These are phyloP conservation scores for Helogale parvula DNA, from an alignment of 2,113 vertebrate species.

Conservation along the genomic window DNA sequence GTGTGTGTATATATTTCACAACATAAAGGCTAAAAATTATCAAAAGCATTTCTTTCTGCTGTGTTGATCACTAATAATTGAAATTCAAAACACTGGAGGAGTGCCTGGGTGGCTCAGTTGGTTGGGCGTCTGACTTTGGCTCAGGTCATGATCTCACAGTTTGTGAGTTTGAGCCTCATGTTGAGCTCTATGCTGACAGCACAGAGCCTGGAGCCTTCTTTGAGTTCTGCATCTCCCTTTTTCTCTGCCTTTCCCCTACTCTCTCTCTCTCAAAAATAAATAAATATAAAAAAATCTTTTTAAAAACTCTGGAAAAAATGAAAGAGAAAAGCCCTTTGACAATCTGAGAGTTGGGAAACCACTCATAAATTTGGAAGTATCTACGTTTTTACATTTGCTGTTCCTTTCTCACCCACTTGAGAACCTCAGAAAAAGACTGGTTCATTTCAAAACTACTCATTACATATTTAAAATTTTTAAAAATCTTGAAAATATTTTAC, in stretches of 20 bases:
- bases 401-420: neutral
- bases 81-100: neutral
- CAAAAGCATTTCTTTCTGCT: neutral
- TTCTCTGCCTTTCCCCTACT: too few relatives aligned
- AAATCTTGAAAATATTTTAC: constrained; percentile 5
- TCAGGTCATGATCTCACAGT: too few relatives aligned
- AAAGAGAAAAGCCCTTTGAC: neutral
- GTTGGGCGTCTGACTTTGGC: too few relatives aligned
- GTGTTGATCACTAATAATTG: neutral
- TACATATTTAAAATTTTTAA: neutral
- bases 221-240: too few relatives aligned
- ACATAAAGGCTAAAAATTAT: neutral
- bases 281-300: too few relatives aligned
- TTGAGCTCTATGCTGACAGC: too few relatives aligned
- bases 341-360: neutral
- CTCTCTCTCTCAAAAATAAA: too few relatives aligned
- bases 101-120: too few relatives aligned
- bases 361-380: neutral
- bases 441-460: neutral
- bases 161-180: too few relatives aligned
- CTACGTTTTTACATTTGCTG: neutral
- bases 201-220: too few relatives aligned
- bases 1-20: neutral
- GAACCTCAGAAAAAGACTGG: neutral
- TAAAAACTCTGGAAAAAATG: neutral